These are phyloP conservation scores for Drosophila diplacantha DNA, from an alignment of 2,888 invertebrate species.

Conservation along the genomic window DNA sequence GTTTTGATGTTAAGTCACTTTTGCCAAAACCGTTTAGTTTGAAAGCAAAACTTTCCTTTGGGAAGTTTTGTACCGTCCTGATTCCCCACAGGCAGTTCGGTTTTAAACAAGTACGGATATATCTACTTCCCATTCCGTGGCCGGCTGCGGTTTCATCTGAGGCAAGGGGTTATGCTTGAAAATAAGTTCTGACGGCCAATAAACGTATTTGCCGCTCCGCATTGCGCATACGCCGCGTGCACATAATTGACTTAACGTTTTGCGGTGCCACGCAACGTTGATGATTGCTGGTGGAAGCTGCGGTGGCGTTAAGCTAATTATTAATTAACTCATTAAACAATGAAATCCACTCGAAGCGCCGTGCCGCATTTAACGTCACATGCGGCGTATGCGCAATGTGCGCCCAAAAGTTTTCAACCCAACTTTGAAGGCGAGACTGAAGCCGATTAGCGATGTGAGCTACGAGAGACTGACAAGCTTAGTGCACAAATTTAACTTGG, in stretches of 20 bases:
- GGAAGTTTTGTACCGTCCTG: neutral
- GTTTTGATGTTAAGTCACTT: constrained; percentile 14
- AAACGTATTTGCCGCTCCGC: constrained; percentile 29
- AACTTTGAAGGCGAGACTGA: neutral
- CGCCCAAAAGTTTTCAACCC: constrained; percentile 9
- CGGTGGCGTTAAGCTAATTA: constrained; percentile 52
- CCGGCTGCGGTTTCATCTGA: constrained; percentile 5
- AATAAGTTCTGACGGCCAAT: constrained; percentile 37
- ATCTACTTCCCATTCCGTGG: neutral
- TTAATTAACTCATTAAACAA: constrained; percentile 59
- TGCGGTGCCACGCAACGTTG: constrained; percentile 36
- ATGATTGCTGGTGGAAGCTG: constrained; percentile 39
- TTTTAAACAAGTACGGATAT: constrained; percentile 6
- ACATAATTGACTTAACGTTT: constrained; percentile 55
- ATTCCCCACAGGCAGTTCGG: constrained; percentile 11
- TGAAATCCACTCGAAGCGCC: constrained; percentile 44
- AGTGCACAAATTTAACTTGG: constrained; percentile 32
- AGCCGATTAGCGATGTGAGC: constrained; percentile 34
- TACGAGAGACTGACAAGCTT: constrained; percentile 14
- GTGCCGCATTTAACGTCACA: constrained; percentile 35
- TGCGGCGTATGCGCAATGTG: constrained; percentile 49
- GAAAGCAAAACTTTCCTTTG: constrained; percentile 31
- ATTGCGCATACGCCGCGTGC: constrained; percentile 58
- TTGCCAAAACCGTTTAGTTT: constrained; percentile 37
- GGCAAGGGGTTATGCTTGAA: constrained; percentile 13